Conservation (phyloP, 2,888 invertebrate genomes). For the Fabriciana adippe region DNA sequence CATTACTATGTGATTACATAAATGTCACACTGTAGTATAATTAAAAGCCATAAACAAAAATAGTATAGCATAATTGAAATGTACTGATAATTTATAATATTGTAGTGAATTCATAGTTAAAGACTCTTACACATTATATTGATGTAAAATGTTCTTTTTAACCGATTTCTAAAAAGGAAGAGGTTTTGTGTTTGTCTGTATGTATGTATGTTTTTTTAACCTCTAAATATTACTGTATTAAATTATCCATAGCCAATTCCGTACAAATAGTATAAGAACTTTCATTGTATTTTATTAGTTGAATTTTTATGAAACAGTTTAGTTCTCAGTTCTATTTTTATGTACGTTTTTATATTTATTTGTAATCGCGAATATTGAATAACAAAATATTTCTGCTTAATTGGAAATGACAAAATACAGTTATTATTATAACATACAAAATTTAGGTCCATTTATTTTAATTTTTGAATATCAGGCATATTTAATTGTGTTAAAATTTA, state of each 20-base stretch:
- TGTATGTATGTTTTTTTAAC: neutral
- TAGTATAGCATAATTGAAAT: constrained; percentile 5
- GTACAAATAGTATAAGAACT: neutral
- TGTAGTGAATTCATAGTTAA: neutral
- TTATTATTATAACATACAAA: too few species aligned
- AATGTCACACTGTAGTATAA: neutral
- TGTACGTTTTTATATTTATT: too few species aligned
- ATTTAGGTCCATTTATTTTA: too few species aligned
- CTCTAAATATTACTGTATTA: neutral
- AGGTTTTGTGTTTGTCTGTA: too few species aligned
- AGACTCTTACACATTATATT: constrained; percentile 3
- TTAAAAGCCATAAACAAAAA: neutral
- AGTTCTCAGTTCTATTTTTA: neutral
- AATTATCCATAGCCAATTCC: too few species aligned
- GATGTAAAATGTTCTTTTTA: too few species aligned
- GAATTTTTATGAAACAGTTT: constrained; percentile 1
- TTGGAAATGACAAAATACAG: too few species aligned
- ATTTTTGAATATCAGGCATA: too few species aligned
- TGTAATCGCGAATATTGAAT: too few species aligned
- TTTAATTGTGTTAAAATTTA: too few species aligned
- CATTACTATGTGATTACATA: constrained; percentile 61
- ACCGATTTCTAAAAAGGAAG: too few species aligned
- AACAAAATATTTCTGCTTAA: too few species aligned
- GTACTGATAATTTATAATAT: constrained; percentile 10
- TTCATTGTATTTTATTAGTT: neutral